These are phyloP conservation scores for Tridacna gigas DNA, from an alignment of 2,888 invertebrate species.

Conservation along the genomic window DNA sequence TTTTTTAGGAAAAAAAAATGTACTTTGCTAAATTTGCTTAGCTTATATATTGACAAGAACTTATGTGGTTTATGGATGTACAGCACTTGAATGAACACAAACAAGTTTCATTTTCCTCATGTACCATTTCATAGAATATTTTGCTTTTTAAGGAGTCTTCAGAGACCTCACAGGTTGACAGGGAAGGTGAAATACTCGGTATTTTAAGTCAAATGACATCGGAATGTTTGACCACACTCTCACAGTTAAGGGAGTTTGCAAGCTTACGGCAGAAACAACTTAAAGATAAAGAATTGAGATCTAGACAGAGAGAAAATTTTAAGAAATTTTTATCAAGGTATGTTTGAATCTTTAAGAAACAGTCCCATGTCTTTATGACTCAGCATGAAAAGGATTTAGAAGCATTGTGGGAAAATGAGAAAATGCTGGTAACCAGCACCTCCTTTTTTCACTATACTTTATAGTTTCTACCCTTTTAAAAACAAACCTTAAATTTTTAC, in stretches of 20 bases:
- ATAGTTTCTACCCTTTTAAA: not conserved
- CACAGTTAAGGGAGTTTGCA: slow-evolving; percentile 59
- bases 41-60: no score
- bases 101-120: no score
- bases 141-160: not conserved
- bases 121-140: no score
- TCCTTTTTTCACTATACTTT: not conserved
- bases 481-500: not conserved
- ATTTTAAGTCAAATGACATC: slow-evolving; percentile 39
- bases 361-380: no score
- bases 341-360: no score
- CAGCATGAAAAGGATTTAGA: not conserved
- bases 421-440: not conserved
- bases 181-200: slow-evolving; percentile 44
- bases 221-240: slow-evolving; percentile 48
- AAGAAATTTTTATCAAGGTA: slow-evolving; percentile 54
- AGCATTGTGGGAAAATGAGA: slow-evolving; percentile 5
- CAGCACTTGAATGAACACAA: no score
- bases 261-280: slow-evolving; percentile 69
- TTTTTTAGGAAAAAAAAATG: no score
- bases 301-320: slow-evolving; percentile 78
- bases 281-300: slow-evolving; percentile 72
- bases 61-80: no score
- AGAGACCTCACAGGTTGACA: slow-evolving; percentile 6
- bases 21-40: no score